A percentile compares a stretch with the other conserved stretches of the same genome.
phyloP scores from a whole-genome alignment of 2,888 invertebrate species.

The Yponomeuta cagnagella region DNA sequence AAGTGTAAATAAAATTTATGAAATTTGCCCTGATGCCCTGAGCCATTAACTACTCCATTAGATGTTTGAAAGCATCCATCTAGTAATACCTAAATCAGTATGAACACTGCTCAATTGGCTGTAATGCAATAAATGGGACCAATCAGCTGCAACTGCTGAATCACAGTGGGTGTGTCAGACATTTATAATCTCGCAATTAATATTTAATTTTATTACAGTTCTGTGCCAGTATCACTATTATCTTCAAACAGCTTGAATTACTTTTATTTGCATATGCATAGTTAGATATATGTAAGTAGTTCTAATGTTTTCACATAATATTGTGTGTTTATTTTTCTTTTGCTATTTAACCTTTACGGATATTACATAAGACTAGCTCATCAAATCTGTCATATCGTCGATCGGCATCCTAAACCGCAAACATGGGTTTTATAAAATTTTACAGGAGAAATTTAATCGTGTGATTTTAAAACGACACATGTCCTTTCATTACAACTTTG shows the following conservation, averaged over 20 bases:
- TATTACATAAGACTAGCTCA: neutral
- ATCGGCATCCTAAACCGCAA: no score
- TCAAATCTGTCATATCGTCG: neutral
- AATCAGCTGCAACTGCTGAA: slow-evolving; percentile 54
- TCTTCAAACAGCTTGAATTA: neutral
- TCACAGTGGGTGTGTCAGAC: slow-evolving; percentile 33
- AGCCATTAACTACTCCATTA: slow-evolving; percentile 5
- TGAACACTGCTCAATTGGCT: slow-evolving; percentile 38
- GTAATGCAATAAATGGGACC: slow-evolving; percentile 48
- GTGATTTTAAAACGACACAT: no score
- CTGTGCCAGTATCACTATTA: neutral
- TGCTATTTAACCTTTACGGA: neutral
- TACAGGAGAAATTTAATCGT: no score
- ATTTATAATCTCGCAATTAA: neutral
- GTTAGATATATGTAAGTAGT: neutral
- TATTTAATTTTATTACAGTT: neutral
- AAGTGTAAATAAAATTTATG: slow-evolving; percentile 1
- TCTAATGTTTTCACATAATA: no score
- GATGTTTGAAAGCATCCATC: neutral
- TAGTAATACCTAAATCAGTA: neutral
- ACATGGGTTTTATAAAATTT: no score
- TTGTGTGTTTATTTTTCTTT: no score
- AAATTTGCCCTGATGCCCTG: neutral
- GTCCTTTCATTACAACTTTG: no score
- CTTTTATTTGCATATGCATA: no score